Base-by-base conservation (phyloP, 2,888 invertebrate genomes). In the Sipha maydis region DNA sequence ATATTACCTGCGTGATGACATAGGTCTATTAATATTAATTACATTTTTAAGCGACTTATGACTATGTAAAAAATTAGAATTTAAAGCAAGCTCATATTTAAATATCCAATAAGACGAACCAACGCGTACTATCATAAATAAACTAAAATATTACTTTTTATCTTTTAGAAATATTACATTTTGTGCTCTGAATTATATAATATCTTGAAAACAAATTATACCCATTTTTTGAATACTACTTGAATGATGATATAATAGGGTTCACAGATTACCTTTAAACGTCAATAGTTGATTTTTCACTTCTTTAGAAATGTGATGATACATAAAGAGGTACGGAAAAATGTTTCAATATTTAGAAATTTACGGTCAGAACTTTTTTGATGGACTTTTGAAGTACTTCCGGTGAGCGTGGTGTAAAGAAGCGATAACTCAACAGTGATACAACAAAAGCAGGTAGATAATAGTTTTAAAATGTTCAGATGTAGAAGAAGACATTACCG, bases 141-240 rank as follows among this genome's bases (percentile, higher is more conserved):
- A 67, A 80, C 28, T 28, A 38, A 67, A 67, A 28, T 67, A 67
- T 38, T 67, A 11, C 41, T 67, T 80, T 38, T 80, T 67, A 41
- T 41, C 67, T 41, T 28, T 41, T 38, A 38, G 38, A 67, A 69
- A n/a, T 41, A 80, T 41, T 41, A 80, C 28, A 11, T 69, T 80
- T 67, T 67, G 67, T n/a, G 9, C 38, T 1, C n/a, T 19, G 38
- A 67, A 80, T 38, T n/a, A 41, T 80, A 80, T 69, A 69, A 80
- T n/a, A n/a, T 28, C 80, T 80, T 41, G 67, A 41, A 80, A 67
- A 80, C 67, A 69, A 67, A 69, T 67, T 41, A 38, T 28, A 41
- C 11, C 28, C 31, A 67, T 80, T 67, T 80, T 28, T 80, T 67
- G 38, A 69, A 80, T 67, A 80, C 19, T 67, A 80, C 9, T 14